Evolutionary conservation across 2,797 vertebrate species (phyloP), one percentile per base, ranked within the genome.

Genomic region (Monodelphis domestica): DNA sequence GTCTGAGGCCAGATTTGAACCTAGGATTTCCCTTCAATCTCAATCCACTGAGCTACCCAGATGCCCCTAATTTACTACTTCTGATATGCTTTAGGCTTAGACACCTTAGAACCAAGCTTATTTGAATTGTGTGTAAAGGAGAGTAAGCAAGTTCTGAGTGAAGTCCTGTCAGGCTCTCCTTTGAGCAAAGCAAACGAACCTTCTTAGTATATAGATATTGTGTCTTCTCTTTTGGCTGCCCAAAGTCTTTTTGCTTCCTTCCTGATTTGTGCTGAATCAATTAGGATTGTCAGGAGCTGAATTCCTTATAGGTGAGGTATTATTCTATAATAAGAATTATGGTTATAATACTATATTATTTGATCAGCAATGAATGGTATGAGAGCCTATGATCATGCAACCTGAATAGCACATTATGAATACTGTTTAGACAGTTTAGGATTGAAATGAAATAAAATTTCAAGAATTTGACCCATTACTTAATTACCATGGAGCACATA

Each of bases 391-490:
- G 54, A 21, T 0, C 0, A 0, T 11, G 87, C 70, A 4, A 0
- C 10, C 2, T 11, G 10, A 54, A 88, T 57, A 52, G 57, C 38
- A 87, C 1, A 3, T 53, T 33, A 9, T 0, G 70, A 84, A 26
- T 21, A 7, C 29, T 9, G 6, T 26, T 50, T 12, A 45, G 70
- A 84, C 24, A 59, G 26, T 26, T 87, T 24, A 78, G 38, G 38
- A 45, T 78, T 84, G 10, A 50, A 78, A 84, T 84, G 2, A 84
- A 84, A 84, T 84, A 84, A 84, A 78, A 84, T 28, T 21, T 84
- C 70, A 45, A 70, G 7, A 1, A 30, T 33, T 21, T 1, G 38
- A 21, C 6, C 0, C 0, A 0, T 28, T 28, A 17, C 0, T 17
- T 1, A 28, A 15, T 17, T 52, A 50, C 21, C 24, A 50, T 12